These are phyloP conservation scores for Melanostoma mellinum DNA, from an alignment of 2,888 invertebrate genomes.

Conservation along the genomic window DNA sequence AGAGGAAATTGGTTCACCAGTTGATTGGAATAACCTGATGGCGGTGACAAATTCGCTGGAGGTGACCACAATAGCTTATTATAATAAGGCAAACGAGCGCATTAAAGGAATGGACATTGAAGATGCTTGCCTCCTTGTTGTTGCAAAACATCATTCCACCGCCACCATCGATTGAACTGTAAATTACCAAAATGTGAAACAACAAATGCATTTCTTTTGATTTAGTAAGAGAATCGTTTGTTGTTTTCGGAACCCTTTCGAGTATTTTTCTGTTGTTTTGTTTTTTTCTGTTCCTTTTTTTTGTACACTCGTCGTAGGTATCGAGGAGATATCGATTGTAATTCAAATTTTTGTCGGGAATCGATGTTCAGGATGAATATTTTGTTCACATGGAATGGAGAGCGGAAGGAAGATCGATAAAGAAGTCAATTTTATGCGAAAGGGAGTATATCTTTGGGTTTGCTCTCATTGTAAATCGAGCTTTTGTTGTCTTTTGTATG, in stretches of 20 bases:
- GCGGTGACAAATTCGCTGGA: slow-evolving; percentile 71
- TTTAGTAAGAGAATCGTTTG: slow-evolving; percentile 45
- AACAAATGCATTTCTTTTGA: slow-evolving; percentile 42
- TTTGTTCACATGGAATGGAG: slow-evolving; percentile 49
- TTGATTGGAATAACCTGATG: slow-evolving; percentile 70
- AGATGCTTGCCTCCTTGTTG: slow-evolving; percentile 28
- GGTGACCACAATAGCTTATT: slow-evolving; percentile 58
- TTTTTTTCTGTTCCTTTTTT: too few species aligned
- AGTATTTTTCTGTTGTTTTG: neutral
- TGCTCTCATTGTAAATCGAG: slow-evolving; percentile 42
- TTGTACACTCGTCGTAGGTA: neutral
- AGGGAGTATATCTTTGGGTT: slow-evolving; percentile 51
- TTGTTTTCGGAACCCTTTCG: slow-evolving; percentile 26
- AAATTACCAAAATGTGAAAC: slow-evolving; percentile 56
- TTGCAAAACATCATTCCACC: slow-evolving; percentile 6
- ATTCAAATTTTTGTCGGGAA: slow-evolving; percentile 67
- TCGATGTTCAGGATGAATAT: slow-evolving; percentile 47
- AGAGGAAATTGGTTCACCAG: slow-evolving; percentile 61
- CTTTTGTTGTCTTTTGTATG: slow-evolving; percentile 36
- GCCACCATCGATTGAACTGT: slow-evolving; percentile 55
- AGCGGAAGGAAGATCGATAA: slow-evolving; percentile 69
- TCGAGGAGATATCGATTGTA: slow-evolving; percentile 64
- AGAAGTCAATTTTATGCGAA: slow-evolving; percentile 73
- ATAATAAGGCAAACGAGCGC: slow-evolving; percentile 36
- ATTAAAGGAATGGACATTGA: slow-evolving; percentile 26